Conservation (phyloP, 2,888 invertebrate genomes). For the Ptychoptera contaminata region DNA sequence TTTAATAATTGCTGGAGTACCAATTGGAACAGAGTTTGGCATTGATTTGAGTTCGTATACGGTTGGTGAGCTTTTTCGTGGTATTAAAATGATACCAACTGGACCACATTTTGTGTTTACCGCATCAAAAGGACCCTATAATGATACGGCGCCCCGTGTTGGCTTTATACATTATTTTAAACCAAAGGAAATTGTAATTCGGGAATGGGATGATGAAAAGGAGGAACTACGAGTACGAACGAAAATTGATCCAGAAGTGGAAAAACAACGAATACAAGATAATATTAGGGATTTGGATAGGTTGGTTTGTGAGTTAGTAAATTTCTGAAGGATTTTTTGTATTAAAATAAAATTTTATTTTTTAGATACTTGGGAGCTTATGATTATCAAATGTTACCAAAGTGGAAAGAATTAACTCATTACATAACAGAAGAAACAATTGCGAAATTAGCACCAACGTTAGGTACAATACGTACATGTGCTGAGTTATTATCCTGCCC, state of each 20-base stretch:
- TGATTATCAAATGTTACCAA: slow-evolving; percentile 74
- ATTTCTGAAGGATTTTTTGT: neutral
- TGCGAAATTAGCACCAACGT: slow-evolving; percentile 50
- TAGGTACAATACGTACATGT: slow-evolving; percentile 64
- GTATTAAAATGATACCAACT: slow-evolving; percentile 97
- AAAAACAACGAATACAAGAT: slow-evolving; percentile 26
- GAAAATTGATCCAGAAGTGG: slow-evolving; percentile 26
- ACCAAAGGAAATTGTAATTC: slow-evolving; percentile 67
- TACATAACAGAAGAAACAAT: slow-evolving; percentile 49
- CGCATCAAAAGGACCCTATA: slow-evolving; percentile 47
- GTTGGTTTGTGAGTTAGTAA: slow-evolving; percentile 1
- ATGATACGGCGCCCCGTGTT: slow-evolving; percentile 54
- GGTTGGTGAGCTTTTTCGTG: slow-evolving; percentile 75
- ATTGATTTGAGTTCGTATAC: slow-evolving; percentile 85
- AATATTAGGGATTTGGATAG: slow-evolving; percentile 23
- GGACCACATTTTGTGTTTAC: slow-evolving; percentile 90
- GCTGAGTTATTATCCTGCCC: slow-evolving; percentile 58
- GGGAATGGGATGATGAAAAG: slow-evolving; percentile 63
- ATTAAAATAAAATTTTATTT: neutral
- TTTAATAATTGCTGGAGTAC: slow-evolving; percentile 72
- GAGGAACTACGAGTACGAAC: slow-evolving; percentile 48
- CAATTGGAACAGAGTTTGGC: slow-evolving; percentile 88
- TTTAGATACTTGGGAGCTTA: slow-evolving; percentile 66
- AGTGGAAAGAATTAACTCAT: slow-evolving; percentile 57
- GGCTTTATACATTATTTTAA: slow-evolving; percentile 80